A percentile compares a stretch with the other conserved stretches of the same genome.
Conservation (phyloP, 2,797 vertebrate species). For the Syngnathus acus region DNA sequence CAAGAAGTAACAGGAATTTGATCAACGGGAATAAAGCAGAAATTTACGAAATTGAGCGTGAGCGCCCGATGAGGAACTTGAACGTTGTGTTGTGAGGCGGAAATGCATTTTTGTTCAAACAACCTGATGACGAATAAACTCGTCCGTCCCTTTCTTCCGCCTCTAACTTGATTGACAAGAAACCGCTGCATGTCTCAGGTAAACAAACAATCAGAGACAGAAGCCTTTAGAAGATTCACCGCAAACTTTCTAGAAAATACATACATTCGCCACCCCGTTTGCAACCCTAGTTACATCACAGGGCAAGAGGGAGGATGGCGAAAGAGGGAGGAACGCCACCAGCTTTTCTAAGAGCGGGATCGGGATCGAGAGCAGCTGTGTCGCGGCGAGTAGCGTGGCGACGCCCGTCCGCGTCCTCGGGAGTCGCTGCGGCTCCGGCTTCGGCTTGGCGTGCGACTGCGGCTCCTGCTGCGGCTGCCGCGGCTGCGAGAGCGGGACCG, state of each 20-base stretch:
- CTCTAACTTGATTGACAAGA: no score
- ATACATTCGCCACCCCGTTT: background rate
- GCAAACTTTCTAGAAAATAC: background rate
- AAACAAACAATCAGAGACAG: no score
- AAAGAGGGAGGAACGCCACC: slow-evolving; percentile 32
- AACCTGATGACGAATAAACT: background rate
- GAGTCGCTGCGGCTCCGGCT: slow-evolving; percentile 80
- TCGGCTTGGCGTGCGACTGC: slow-evolving; percentile 70
- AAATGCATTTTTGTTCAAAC: no score
- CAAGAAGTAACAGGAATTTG: background rate
- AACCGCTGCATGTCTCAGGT: no score
- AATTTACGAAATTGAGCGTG: background rate
- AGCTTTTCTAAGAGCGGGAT: slow-evolving; percentile 60
- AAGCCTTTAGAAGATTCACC: background rate
- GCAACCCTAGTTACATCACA: slow-evolving; percentile 45
- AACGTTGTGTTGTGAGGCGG: no score
- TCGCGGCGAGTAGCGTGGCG: slow-evolving; percentile 80
- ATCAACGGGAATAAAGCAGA: background rate
- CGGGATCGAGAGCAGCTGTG: slow-evolving; percentile 75
- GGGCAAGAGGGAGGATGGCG: slow-evolving; percentile 15
- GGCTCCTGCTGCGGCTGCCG: slow-evolving; percentile 78
- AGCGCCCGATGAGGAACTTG: no score
- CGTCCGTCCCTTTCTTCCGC: no score
- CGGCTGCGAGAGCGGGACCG: slow-evolving; percentile 85
- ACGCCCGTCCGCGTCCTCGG: slow-evolving; percentile 83